Base-by-base conservation (phyloP, 1,140 invertebrate species). In the Bombus soroeensis region DNA sequence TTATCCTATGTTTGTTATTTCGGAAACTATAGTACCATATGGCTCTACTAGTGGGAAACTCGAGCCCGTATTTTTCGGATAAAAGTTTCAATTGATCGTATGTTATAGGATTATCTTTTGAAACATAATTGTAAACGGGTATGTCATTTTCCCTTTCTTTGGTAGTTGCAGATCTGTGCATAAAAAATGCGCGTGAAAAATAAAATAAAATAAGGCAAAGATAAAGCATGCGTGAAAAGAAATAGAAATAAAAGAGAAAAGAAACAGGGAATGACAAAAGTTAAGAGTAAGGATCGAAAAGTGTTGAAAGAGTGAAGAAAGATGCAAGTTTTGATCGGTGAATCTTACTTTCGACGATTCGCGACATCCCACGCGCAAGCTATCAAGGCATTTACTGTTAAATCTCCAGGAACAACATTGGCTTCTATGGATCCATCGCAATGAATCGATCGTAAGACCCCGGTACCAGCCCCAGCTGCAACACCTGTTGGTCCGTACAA, bases 401-500 rank as follows among this genome's bases (percentile, higher is more conserved):
- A 96, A 93, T 98, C 98, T 10, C 98, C 98, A 0, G 98, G 98
- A n/a, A 98, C 97, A 41, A 98, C 95, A 91, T 98, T 98, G 0
- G 98, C 97, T 80, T 95, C 93, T 43, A 95, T 94, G 41, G 95
- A 94, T 25, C 93, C 92, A 87, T 96, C 94, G 84, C 96, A 96
- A 81, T 96, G 95, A 87, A 98, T 96, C 8, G 97, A 96, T 79
- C 97, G 96, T 37, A 98, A 93, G 2, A 98, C 95, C 37, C 98
- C 98, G 59, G 97, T 96, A 10, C 97, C 97, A 43, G 97, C 97
- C 28, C 97, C 97, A 37, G 97, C 97, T 41, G 97, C 96, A 15
- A 97, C 95, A 70, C 97, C 98, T 82, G 98, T 98, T 8, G 98
- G 98, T 59, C 98, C 98, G 93, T 99, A 99, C 93, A 98, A 96